Conservation (phyloP, 1,140 invertebrate genomes). For the Diabrotica undecimpunctata region DNA sequence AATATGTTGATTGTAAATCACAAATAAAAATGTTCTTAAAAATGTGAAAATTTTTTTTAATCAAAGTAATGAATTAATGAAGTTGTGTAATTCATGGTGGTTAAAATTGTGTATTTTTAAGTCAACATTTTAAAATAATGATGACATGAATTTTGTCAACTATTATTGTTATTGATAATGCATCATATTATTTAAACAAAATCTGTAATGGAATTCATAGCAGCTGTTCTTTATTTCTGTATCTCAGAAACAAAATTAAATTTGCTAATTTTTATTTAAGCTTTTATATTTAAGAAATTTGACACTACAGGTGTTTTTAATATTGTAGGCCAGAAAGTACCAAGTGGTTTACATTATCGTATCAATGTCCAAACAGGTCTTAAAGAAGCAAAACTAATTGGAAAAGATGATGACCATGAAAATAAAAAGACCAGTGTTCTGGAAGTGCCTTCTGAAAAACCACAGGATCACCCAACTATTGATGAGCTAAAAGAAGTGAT, state of each 20-base stretch:
- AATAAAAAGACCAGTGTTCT: constrained; percentile 34
- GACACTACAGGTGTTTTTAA: constrained; percentile 5
- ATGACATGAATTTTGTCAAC: no score
- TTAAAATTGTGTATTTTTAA: no score
- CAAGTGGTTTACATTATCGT: constrained; percentile 68
- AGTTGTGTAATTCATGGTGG: no score
- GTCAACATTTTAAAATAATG: no score
- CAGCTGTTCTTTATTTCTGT: no score
- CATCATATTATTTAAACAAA: no score
- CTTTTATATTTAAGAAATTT: neutral
- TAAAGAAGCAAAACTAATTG: constrained; percentile 69
- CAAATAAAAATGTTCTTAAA: no score
- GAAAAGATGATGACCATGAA: constrained; percentile 46
- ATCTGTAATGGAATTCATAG: no score
- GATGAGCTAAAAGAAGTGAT: constrained; percentile 43
- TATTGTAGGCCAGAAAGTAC: constrained; percentile 64
- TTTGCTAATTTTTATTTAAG: neutral
- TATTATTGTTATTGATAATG: no score
- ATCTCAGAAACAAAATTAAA: neutral
- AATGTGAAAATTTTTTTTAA: no score
- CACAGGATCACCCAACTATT: constrained; percentile 26
- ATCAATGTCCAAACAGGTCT: constrained; percentile 70
- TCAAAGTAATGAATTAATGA: no score
- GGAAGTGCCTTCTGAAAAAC: constrained; percentile 23
- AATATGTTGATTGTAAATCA: no score